Conservation (phyloP, 2,113 vertebrate genomes). For the Pithys albifrons region DNA sequence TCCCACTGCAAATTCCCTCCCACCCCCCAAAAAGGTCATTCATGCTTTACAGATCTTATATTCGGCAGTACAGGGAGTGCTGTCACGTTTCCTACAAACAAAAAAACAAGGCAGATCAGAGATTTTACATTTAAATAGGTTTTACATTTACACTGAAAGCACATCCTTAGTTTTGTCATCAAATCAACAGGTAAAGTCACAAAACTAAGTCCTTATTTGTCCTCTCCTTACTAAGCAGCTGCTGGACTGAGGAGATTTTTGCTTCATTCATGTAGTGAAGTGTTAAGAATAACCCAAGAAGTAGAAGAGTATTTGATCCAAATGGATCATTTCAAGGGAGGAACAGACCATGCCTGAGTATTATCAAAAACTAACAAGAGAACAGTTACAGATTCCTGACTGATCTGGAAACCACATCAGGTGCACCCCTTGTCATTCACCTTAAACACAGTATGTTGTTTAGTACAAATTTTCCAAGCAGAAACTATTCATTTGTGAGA, state of each 20-base stretch:
- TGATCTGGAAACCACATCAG: not conserved
- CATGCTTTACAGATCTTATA: slow-evolving; percentile 36
- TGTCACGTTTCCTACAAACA: slow-evolving; percentile 60
- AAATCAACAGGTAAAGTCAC: not conserved
- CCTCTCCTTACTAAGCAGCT: not conserved
- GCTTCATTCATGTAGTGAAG: not conserved
- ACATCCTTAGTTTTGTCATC: not conserved
- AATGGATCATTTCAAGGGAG: not conserved
- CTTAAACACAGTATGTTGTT: not conserved
- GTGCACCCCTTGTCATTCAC: not conserved
- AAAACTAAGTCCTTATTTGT: not conserved
- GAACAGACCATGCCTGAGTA: accelerated
- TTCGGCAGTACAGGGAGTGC: not conserved
- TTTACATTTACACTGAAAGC: slow-evolving; percentile 21
- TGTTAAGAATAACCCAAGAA: not conserved
- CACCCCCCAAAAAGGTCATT: not conserved
- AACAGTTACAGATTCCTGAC: not conserved
- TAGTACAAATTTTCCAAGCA: not conserved
- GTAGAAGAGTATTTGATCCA: not conserved
- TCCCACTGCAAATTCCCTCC: not conserved
- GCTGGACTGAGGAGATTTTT: not conserved
- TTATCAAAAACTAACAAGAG: not conserved
- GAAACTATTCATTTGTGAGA: not conserved
- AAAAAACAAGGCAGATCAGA: slow-evolving; percentile 46
- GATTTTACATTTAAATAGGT: not conserved